Percentiles rank a stretch among this genome's conserved stretches.
Evolutionary conservation across 1,140 invertebrate species (phyloP).

Genomic region (Drosophila prosaltans): DNA sequence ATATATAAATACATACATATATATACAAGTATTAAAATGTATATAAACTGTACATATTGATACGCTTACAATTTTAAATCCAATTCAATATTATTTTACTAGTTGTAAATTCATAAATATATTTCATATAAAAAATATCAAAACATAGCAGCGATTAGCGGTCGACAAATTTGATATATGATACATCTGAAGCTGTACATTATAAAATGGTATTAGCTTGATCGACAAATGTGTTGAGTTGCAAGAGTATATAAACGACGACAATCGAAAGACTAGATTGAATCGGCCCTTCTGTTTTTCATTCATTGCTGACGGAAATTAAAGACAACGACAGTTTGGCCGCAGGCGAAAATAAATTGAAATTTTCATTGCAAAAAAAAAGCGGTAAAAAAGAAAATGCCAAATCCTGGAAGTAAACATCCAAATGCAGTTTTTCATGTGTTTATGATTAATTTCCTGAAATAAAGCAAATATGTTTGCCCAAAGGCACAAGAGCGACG

Average conservation of each 20-base stretch:
- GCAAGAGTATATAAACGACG: neutral
- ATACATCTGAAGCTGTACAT: too few relatives aligned
- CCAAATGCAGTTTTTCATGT: conserved; percentile 64
- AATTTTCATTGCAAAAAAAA: conserved; percentile 67
- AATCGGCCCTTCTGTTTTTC: conserved; percentile 11
- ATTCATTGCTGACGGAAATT: conserved; percentile 60
- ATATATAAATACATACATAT: too few relatives aligned
- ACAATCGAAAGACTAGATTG: too few relatives aligned
- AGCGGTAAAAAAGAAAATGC: conserved; percentile 2
- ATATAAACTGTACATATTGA: conserved; percentile 27
- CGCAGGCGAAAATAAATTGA: conserved; percentile 75
- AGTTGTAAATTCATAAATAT: too few relatives aligned
- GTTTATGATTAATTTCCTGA: conserved; percentile 78
- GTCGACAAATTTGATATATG: too few relatives aligned
- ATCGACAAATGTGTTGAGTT: too few relatives aligned
- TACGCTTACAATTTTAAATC: neutral
- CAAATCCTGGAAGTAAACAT: conserved; percentile 15
- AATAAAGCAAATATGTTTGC: conserved; percentile 57
- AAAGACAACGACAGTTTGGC: conserved; percentile 63
- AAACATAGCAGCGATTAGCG: too few relatives aligned
- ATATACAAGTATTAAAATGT: too few relatives aligned
- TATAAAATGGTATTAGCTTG: too few relatives aligned
- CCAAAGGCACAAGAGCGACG: conserved; percentile 11
- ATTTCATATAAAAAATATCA: too few relatives aligned
- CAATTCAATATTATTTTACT: neutral